Evolutionary conservation across 2,113 vertebrate species (phyloP).

Genomic region (Gymnobelideus leadbeateri): DNA sequence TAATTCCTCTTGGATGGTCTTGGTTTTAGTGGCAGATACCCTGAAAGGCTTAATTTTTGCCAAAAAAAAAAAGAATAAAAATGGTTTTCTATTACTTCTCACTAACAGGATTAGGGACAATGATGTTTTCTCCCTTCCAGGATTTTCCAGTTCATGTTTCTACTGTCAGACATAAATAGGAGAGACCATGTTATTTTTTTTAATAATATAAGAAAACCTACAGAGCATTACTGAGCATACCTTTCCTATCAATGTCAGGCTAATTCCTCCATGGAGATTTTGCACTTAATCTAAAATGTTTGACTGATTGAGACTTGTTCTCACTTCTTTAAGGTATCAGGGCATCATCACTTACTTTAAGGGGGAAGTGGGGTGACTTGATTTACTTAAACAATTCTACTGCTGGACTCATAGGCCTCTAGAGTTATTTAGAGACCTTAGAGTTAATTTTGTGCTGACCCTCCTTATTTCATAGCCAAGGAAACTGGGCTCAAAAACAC

Average conservation of each 20-base stretch:
- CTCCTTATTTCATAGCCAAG: background rate
- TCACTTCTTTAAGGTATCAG: background rate
- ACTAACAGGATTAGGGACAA: background rate
- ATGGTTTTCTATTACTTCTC: background rate
- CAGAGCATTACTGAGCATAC: background rate
- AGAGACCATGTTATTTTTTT: background rate
- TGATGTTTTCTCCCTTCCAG: background rate
- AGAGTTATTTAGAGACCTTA: background rate
- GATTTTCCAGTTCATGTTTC: constrained; percentile 30
- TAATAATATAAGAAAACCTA: background rate
- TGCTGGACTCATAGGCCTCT: background rate
- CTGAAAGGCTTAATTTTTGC: background rate
- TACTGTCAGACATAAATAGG: background rate
- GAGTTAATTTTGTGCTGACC: background rate
- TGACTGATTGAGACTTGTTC: background rate
- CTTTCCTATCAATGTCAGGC: background rate
- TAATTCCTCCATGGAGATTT: constrained; percentile 18
- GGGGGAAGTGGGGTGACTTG: background rate
- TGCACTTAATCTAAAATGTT: background rate
- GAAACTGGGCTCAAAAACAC: background rate
- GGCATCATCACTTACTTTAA: background rate
- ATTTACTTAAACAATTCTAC: background rate
- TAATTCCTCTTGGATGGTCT: background rate
- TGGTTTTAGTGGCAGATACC: background rate
- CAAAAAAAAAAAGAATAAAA: background rate